Percentiles rank a stretch among this genome's conserved stretches.
phyloP scores from a whole-genome alignment of 92 coral and sea anemone genomes.

The Plumapathes pennacea region DNA sequence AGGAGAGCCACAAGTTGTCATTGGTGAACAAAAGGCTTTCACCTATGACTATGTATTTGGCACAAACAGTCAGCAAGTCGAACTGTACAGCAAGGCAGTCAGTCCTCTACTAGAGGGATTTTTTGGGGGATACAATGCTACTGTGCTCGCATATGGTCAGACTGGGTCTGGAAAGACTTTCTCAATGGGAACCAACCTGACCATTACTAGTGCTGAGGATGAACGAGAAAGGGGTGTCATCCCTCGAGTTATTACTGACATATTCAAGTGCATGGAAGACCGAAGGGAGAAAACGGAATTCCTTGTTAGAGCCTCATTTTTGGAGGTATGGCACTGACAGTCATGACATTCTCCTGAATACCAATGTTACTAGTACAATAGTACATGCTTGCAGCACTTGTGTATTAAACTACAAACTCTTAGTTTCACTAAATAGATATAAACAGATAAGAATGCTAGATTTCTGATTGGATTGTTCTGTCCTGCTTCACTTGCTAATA shows the following conservation, averaged over 20 bases:
- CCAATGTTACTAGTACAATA: no score
- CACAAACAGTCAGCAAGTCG: slow-evolving; percentile 54
- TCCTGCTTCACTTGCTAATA: slow-evolving; percentile 6
- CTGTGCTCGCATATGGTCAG: slow-evolving; percentile 96
- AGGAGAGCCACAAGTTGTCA: slow-evolving; percentile 86
- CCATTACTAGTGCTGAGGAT: slow-evolving; percentile 44
- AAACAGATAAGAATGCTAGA: background rate
- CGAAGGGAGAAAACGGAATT: slow-evolving; percentile 69
- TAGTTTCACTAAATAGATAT: background rate
- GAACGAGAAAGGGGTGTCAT: slow-evolving; percentile 75
- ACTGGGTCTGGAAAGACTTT: slow-evolving; percentile 97
- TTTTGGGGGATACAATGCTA: slow-evolving; percentile 87
- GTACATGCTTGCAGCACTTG: background rate
- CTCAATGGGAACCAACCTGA: slow-evolving; percentile 93
- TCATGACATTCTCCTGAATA: no score
- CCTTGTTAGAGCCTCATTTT: slow-evolving; percentile 76
- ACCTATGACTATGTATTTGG: slow-evolving; percentile 91
- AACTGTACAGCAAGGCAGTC: slow-evolving; percentile 65
- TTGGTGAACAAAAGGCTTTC: slow-evolving; percentile 87
- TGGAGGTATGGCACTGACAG: slow-evolving; percentile 60
- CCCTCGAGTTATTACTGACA: slow-evolving; percentile 67
- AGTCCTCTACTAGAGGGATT: slow-evolving; percentile 78
- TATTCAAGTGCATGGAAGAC: slow-evolving; percentile 67
- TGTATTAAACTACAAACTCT: background rate
- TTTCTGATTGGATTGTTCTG: background rate